Evolutionary conservation across 2,113 vertebrate genomes (phyloP).

Genomic region (Muntiacus reevesi): DNA sequence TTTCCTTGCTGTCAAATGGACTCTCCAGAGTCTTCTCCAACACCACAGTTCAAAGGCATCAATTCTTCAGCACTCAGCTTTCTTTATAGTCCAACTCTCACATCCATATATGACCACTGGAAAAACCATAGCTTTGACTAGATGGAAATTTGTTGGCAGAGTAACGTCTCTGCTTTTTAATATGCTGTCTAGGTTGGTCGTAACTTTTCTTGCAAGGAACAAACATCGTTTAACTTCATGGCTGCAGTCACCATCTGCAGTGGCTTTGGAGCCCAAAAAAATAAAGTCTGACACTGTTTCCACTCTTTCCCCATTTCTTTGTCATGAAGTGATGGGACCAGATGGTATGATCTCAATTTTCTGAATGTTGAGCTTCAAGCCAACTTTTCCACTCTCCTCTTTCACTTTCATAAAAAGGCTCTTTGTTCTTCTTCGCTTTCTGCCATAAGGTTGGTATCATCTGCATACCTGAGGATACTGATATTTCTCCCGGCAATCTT

Average conservation of each 20-base stretch:
- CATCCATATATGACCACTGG: neutral
- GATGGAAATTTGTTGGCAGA: neutral
- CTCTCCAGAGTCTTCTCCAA: neutral
- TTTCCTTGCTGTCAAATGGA: neutral
- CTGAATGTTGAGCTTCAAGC: neutral
- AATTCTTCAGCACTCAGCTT: neutral
- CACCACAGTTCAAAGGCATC: neutral
- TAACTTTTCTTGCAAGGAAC: neutral
- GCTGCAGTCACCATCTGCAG: neutral
- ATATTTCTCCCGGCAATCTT: neutral
- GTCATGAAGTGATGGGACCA: neutral
- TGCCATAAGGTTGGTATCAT: neutral
- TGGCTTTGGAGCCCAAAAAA: neutral
- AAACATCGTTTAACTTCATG: neutral
- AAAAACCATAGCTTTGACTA: neutral
- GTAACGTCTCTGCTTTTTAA: neutral
- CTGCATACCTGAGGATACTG: neutral
- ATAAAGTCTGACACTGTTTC: neutral
- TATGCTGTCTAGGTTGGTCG: neutral
- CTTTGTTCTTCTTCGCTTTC: neutral
- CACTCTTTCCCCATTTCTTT: neutral
- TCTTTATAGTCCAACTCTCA: neutral
- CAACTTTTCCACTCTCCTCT: neutral
- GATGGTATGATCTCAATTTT: neutral
- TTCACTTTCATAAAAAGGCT: neutral